phyloP scores from a whole-genome alignment of 2,113 vertebrate species.

The Lathamus discolor region DNA sequence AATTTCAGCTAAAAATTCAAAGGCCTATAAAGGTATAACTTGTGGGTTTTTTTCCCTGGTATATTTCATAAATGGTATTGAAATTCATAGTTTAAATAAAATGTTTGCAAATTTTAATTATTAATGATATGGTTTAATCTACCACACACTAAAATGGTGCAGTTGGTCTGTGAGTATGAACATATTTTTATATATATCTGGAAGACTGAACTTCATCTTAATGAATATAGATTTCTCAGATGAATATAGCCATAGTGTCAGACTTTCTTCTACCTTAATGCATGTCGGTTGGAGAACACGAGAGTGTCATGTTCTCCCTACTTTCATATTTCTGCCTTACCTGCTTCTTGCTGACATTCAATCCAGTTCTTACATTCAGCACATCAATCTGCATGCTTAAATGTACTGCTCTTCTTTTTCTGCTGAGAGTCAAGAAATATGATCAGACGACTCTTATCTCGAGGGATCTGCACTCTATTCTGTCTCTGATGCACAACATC shows the following conservation, averaged over 20 bases:
- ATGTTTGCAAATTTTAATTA: neutral
- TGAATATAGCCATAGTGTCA: neutral
- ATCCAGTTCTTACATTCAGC: conserved; percentile 22
- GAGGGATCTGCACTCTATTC: conserved; percentile 51
- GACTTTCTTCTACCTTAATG: neutral
- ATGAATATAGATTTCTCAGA: neutral
- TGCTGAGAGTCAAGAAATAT: conserved; percentile 60
- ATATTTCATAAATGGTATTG: neutral
- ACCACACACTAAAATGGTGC: neutral
- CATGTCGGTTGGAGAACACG: neutral
- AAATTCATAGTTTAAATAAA: neutral
- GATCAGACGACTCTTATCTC: conserved; percentile 57
- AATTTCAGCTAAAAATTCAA: neutral
- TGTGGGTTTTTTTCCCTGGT: neutral
- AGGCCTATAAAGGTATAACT: neutral
- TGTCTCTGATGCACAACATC: conserved; percentile 48
- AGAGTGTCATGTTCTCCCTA: neutral
- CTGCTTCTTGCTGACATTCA: conserved; percentile 32
- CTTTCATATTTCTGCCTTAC: neutral
- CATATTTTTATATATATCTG: neutral
- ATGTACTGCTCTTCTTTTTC: conserved; percentile 23
- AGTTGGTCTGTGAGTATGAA: neutral
- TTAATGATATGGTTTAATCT: neutral
- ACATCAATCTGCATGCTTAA: conserved; percentile 26
- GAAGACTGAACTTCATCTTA: neutral